A percentile compares a stretch with the other conserved stretches of the same genome.
Evolutionary conservation across 1,140 invertebrate genomes (phyloP).

Genomic region (Rhagoletis pomonella): DNA sequence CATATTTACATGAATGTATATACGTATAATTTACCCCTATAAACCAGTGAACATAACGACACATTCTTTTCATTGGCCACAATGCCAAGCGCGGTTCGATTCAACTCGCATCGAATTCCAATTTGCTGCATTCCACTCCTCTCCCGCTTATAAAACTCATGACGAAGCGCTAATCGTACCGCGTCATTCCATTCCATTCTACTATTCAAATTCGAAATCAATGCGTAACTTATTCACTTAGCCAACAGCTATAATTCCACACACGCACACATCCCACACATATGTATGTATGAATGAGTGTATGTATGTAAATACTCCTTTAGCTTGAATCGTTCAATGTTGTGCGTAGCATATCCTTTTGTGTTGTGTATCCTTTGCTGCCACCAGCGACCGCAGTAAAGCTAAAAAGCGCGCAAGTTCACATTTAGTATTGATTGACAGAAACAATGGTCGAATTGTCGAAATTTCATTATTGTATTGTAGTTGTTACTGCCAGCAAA

Average conservation of each 20-base stretch:
- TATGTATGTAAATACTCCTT: background rate
- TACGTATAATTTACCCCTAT: conserved; percentile 24
- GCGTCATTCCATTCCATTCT: conserved; percentile 14
- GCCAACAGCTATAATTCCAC: background rate
- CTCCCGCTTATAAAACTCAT: background rate
- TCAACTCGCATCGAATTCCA: conserved; percentile 51
- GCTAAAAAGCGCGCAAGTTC: conserved; percentile 37
- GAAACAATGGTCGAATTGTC: conserved; percentile 45
- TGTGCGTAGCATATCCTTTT: conserved; percentile 1
- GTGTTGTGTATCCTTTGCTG: conserved; percentile 49
- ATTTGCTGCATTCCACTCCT: conserved; percentile 34
- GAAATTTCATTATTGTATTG: conserved; percentile 38
- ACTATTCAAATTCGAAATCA: conserved; percentile 48
- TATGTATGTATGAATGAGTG: too few species aligned
- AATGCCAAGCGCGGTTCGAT: conserved; percentile 35
- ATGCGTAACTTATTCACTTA: conserved; percentile 45
- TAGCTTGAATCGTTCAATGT: background rate
- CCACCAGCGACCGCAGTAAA: background rate
- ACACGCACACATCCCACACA: background rate
- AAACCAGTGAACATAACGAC: conserved; percentile 14
- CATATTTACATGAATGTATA: too few species aligned
- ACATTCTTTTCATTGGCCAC: conserved; percentile 46
- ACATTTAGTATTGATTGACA: conserved; percentile 21
- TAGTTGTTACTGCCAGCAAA: background rate
- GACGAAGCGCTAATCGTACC: background rate